Evolutionary conservation across 2,888 invertebrate genomes (phyloP).

Genomic region (Esperia sulphurella): DNA sequence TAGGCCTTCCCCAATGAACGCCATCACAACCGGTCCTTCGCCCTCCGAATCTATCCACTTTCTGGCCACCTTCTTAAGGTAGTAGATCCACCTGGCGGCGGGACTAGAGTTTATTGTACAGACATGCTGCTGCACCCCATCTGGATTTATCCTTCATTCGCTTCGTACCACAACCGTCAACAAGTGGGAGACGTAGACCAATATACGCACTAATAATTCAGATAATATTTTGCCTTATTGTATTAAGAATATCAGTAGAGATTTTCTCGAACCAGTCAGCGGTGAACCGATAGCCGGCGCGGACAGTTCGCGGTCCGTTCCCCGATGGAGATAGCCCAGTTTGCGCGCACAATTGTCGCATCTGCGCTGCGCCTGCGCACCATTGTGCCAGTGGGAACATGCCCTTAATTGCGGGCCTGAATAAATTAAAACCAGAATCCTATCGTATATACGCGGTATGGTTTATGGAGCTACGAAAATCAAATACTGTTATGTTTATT

Average conservation of each 20-base stretch:
- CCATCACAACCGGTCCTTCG: no score
- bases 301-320: conserved; percentile 37
- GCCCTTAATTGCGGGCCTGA: conserved; percentile 71
- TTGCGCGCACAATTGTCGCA: conserved; percentile 71
- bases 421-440: conserved; percentile 74
- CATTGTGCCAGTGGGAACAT: conserved; percentile 69
- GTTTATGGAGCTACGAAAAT: conserved; percentile 37
- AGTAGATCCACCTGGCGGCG: no score
- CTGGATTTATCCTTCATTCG: no score
- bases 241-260: neutral
- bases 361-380: conserved; percentile 55
- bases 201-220: no score
- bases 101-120: no score
- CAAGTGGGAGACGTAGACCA: no score
- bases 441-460: conserved; percentile 49
- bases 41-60: no score
- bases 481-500: neutral
- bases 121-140: no score
- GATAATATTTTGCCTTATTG: neutral
- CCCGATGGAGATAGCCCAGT: conserved; percentile 67
- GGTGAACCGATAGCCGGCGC: conserved; percentile 23
- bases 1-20: no score
- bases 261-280: neutral
- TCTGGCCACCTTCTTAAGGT: no score
- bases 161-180: no score